Base-by-base conservation (phyloP, 2,888 invertebrate genomes). In the Piscicola geometra region DNA sequence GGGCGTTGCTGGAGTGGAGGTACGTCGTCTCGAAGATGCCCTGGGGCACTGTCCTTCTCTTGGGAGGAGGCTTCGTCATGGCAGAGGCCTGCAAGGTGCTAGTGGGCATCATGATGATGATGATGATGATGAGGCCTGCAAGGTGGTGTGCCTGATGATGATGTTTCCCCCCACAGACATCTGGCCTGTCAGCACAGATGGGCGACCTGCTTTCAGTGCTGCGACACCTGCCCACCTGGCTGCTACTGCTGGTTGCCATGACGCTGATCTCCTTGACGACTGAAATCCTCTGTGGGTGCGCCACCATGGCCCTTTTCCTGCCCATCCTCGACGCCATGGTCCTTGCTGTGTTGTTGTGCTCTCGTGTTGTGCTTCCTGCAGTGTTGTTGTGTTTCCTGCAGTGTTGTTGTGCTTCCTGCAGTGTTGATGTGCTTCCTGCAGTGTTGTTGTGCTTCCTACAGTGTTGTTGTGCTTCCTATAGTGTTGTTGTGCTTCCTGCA, bases 251-350 rank as follows among this genome's bases (percentile, higher is more conserved):
- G 35, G 89, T 93, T 5, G 90, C 93, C 28, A 90, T 91, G 78
- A 81, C 91, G 1, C 89, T 93, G 69, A 91, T 93, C 0, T 91
- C 93, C 80, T 88, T 90, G 79, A 87, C 93, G 76, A 95, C 94
- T 0, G 93, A 94, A 85, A 90, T 94, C 82, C 92, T 93, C 0
- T 91, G 92, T 35, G 94, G 94, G 83, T 92, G 93, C 0, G 94
- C 94, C 66, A 91, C 93, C 52, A 93, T 93, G 0, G 93, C 92
- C 82, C 91, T 94, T 36, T 90, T 94, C 79, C 86, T 94, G 77
- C 94, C 94, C 0, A 93, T 94, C 21, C 86, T 94, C 74, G 90
- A 90, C 0, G 91, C 91, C 84, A 90, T 86, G 82, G 86, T 86
- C 75, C 12, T 5, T 56, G 60, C n/a, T 5, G 21, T 9, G 25